phyloP scores from a whole-genome alignment of 2,797 vertebrate species.

The Enteromius anoplus region DNA sequence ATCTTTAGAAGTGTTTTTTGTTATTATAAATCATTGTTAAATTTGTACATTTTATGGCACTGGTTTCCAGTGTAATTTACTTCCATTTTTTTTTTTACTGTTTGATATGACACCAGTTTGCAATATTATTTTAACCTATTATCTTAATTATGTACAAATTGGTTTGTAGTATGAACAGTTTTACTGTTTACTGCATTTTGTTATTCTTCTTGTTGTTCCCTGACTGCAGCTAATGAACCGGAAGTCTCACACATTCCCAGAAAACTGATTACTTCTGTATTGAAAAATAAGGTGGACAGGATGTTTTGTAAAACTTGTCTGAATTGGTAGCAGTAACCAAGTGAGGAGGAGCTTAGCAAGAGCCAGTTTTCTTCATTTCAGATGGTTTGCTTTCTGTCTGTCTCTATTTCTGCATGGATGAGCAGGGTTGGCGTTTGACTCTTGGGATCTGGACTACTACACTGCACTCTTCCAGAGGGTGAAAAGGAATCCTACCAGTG shows the following conservation, averaged over 20 bases:
- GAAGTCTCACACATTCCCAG: background rate
- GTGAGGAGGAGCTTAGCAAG: background rate
- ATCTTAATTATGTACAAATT: background rate
- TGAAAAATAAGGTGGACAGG: background rate
- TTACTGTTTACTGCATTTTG: background rate
- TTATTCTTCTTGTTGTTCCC: background rate
- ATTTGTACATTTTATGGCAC: background rate
- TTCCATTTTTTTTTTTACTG: background rate
- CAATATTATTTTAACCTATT: background rate
- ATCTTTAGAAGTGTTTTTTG: background rate
- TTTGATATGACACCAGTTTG: background rate
- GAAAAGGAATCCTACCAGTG: constrained; percentile 86
- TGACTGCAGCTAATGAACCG: background rate
- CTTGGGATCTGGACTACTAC: constrained; percentile 92
- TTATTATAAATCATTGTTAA: background rate
- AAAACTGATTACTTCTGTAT: background rate
- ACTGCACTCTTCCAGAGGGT: constrained; percentile 83
- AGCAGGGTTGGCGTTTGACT: constrained; percentile 88
- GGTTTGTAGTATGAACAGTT: background rate
- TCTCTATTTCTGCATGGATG: constrained; percentile 33
- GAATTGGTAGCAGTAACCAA: background rate
- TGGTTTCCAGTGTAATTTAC: background rate
- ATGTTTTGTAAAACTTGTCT: background rate
- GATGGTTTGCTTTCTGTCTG: background rate
- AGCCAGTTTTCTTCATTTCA: background rate